Conservation (phyloP, 2,797 vertebrate species). For the Neosalanx taihuensis region DNA sequence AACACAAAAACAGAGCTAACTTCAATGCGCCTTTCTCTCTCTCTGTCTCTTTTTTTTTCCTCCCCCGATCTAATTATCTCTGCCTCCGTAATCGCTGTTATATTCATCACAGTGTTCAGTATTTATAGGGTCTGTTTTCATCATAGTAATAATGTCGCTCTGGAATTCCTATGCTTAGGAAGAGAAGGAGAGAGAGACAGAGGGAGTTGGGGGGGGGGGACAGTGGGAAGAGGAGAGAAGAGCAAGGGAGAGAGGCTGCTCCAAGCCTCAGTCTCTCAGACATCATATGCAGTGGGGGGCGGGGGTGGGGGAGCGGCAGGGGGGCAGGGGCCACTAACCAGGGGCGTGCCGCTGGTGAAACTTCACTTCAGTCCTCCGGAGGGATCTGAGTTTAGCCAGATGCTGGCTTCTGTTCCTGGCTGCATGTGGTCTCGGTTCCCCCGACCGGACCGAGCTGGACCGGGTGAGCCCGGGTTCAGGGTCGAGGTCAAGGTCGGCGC, state of each 20-base stretch:
- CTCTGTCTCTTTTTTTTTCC: conserved; percentile 64
- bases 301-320: too few species aligned
- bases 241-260: conserved; percentile 13
- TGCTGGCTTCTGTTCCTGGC: conserved; percentile 60
- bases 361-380: conserved; percentile 62
- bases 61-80: conserved; percentile 78
- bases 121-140: conserved; percentile 84
- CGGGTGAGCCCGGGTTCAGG: conserved; percentile 14
- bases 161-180: conserved; percentile 73
- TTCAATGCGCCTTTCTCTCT: conserved; percentile 64
- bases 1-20: conserved; percentile 75
- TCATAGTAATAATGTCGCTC: conserved; percentile 79
- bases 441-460: conserved; percentile 75
- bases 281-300: conserved; percentile 74
- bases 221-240: conserved; percentile 47
- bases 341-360: conserved; percentile 44
- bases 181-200: conserved; percentile 18
- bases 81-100: conserved; percentile 79
- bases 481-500: not conserved
- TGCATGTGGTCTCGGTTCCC: conserved; percentile 67
- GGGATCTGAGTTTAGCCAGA: conserved; percentile 77
- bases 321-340: conserved; percentile 55
- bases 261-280: conserved; percentile 63
- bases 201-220: conserved; percentile 9
- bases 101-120: conserved; percentile 80